Percentiles rank a stretch among this genome's conserved stretches.
Evolutionary conservation across 2,888 invertebrate species (phyloP).

Genomic region (Protodeltote pygarga): DNA sequence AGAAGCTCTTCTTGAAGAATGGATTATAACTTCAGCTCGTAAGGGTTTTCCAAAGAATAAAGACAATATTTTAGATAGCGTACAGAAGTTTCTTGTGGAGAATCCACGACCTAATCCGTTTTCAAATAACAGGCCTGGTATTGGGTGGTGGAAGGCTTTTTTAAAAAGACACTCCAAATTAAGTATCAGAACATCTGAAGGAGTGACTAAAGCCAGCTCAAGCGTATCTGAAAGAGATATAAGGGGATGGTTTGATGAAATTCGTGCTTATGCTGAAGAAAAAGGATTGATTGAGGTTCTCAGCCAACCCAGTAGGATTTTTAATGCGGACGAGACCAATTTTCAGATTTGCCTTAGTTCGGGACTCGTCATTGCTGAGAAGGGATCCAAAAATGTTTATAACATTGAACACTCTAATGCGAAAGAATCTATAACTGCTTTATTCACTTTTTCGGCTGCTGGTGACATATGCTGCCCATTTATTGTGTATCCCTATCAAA

Average conservation of each 20-base stretch:
- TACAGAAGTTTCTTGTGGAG: constrained; percentile 27
- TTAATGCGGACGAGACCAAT: constrained; percentile 51
- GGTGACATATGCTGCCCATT: constrained; percentile 39
- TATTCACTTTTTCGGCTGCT: constrained; percentile 65
- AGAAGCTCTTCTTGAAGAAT: constrained; percentile 6
- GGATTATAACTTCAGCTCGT: constrained; percentile 7
- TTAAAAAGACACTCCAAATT: constrained; percentile 50
- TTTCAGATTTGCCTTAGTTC: constrained; percentile 47
- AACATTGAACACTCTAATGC: constrained; percentile 59
- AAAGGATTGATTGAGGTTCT: constrained; percentile 25
- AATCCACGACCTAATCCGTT: constrained; percentile 25
- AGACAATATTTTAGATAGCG: constrained; percentile 20
- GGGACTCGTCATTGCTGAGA: constrained; percentile 34
- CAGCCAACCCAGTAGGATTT: constrained; percentile 41
- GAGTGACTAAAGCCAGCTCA: constrained; percentile 50
- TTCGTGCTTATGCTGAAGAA: constrained; percentile 21
- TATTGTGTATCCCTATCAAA: constrained; percentile 30
- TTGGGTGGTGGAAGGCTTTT: constrained; percentile 41
- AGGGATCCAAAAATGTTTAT: constrained; percentile 58
- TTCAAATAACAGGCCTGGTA: constrained; percentile 32
- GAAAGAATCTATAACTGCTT: constrained; percentile 59
- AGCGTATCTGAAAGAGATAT: constrained; percentile 52
- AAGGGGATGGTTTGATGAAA: constrained; percentile 52
- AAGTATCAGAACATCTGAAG: constrained; percentile 40
- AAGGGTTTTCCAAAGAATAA: constrained; percentile 32